Evolutionary conservation across 2,113 vertebrate genomes (phyloP).

Genomic region (Herpailurus yagouaroundi): DNA sequence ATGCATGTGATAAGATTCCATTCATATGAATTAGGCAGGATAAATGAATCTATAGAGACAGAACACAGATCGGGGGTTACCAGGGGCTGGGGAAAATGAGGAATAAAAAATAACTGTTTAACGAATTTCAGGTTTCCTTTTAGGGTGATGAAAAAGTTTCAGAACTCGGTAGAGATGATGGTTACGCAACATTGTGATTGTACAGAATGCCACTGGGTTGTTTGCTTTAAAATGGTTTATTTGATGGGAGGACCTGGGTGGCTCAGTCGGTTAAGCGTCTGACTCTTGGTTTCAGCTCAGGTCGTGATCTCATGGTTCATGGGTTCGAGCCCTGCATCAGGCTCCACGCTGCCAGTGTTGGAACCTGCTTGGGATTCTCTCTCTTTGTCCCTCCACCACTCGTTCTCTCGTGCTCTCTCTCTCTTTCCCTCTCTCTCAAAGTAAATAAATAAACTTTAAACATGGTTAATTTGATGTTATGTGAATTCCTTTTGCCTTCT

Average conservation of each 20-base stretch:
- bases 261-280: no score
- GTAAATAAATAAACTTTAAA: neutral
- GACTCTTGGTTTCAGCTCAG: no score
- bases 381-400: no score
- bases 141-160: constrained; percentile 26
- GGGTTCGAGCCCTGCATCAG: no score
- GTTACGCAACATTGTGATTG: neutral
- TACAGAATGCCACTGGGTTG: constrained; percentile 7
- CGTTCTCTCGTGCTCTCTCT: no score
- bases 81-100: neutral
- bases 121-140: neutral
- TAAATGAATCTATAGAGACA: neutral
- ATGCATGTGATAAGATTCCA: neutral
- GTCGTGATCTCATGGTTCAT: no score
- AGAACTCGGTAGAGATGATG: neutral
- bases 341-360: no score
- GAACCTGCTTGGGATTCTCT: no score
- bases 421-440: no score
- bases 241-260: neutral
- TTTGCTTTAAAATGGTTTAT: neutral
- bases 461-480: neutral
- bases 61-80: neutral
- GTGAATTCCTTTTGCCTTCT: neutral
- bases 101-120: neutral
- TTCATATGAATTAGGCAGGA: constrained; percentile 3